Percentiles rank a stretch among this genome's conserved stretches.
These are phyloP conservation scores for Macrostomum lignano DNA, from an alignment of 1,140 invertebrate species.

Conservation along the genomic window DNA sequence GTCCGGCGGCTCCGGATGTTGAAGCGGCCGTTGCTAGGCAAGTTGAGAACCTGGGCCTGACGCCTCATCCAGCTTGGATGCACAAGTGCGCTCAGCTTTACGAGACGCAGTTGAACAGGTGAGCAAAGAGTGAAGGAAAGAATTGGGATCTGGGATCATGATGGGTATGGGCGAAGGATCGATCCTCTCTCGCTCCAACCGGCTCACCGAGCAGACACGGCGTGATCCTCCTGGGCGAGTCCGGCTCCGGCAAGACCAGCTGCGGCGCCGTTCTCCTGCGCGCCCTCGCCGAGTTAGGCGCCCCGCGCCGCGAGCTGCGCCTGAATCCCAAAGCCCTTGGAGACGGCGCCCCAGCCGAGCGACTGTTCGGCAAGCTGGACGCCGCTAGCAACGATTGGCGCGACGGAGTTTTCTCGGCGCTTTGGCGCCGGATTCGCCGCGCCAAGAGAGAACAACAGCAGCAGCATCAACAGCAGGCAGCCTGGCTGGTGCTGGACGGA, in stretches of 20 bases:
- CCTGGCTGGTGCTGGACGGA: slow-evolving; percentile 27
- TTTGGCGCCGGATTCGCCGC: slow-evolving; percentile 63
- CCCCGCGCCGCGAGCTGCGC: slow-evolving; percentile 54
- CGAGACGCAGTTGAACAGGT: slow-evolving; percentile 65
- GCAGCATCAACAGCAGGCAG: too few relatives aligned
- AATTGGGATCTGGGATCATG: too few relatives aligned
- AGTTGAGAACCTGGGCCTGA: too few relatives aligned
- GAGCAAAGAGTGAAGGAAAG: too few relatives aligned
- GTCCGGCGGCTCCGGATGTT: too few relatives aligned
- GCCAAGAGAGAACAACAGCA: slow-evolving; percentile 39
- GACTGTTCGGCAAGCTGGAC: slow-evolving; percentile 67
- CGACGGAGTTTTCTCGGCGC: slow-evolving; percentile 63
- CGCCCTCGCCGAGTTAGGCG: slow-evolving; percentile 46
- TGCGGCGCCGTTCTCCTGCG: slow-evolving; percentile 64
- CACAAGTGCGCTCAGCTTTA: slow-evolving; percentile 57
- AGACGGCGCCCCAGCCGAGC: slow-evolving; percentile 58
- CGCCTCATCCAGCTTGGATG: too few relatives aligned
- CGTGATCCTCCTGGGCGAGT: slow-evolving; percentile 51
- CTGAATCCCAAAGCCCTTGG: slow-evolving; percentile 83
- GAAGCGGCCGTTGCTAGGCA: too few relatives aligned
- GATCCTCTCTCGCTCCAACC: too few relatives aligned
- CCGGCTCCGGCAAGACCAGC: slow-evolving; percentile 50
- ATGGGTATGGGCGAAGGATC: too few relatives aligned
- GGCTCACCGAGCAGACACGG: slow-evolving; percentile 65
- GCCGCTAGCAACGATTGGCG: slow-evolving; percentile 79